Evolutionary conservation across 2,888 invertebrate genomes (phyloP), one percentile per base, ranked within the genome.

Genomic region (Leptinotarsa tumamoca): DNA sequence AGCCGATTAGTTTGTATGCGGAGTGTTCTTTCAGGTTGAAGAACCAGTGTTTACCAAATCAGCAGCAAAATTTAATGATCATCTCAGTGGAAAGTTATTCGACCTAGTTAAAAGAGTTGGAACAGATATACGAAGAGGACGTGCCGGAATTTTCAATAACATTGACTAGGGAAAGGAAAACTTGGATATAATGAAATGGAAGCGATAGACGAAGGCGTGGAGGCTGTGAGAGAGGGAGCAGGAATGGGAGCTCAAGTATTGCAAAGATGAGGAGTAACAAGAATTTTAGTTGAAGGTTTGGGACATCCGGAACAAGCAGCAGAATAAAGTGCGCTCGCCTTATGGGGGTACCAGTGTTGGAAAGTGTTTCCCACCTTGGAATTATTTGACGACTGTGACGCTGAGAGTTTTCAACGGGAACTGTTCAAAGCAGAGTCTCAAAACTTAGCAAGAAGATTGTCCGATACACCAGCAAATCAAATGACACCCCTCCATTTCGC

Each of bases 401-500:
- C 88, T 17, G 90, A 90, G 80, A 87, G 89, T 58, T 95, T 94
- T 93, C 83, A 85, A 52, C 84, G 88, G 72, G 96, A 96, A 7
- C 80, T 89, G 15, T 87, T 91, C 52, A 91, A 92, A 80, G 94
- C 93, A 0, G 89, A 91, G 63, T 93, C 93, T 2, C 95, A 96
- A 89, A 95, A 95, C 88, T 91, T 95, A 89, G 94, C 95, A 27
- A 90, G 95, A 10, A 89, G 89, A 80, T 89, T 96, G 18, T 91
- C 92, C 80, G 95, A 96, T 86, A 93, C 93, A 82, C 95, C 96
- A 3, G 93, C 95, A 43, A 96, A 96, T 86, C 89, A 90, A 82
- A 93, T 95, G 92, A 94, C 95, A 0, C 96, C 96, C 0, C 90
- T 92, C 2, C 91, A 92, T 79, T 93, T 96, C 80, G 93, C 94